These are phyloP conservation scores for Cecropterus lyciades DNA, from an alignment of 1,140 invertebrate species.

Conservation along the genomic window DNA sequence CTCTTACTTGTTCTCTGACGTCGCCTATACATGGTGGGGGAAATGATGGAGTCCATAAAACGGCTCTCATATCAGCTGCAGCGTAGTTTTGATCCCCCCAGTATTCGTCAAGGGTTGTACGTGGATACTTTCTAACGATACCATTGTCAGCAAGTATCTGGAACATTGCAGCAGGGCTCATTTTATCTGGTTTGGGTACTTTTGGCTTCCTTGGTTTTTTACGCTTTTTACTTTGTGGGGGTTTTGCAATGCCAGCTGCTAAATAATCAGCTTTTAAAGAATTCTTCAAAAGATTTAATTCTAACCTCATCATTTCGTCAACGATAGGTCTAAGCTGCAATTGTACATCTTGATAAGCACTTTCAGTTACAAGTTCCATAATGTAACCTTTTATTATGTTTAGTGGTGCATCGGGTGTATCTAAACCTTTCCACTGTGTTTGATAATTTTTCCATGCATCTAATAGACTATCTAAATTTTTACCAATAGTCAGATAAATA, in stretches of 20 bases:
- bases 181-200: conserved; percentile 59
- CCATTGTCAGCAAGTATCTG: conserved; percentile 69
- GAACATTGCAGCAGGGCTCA: conserved; percentile 64
- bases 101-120: conserved; percentile 62
- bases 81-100: conserved; percentile 74
- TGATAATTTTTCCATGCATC: conserved; percentile 63
- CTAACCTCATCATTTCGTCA: conserved; percentile 75
- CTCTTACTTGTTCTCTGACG: conserved; percentile 67
- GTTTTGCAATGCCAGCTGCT: conserved; percentile 45
- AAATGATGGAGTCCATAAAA: conserved; percentile 70
- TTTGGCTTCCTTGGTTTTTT: conserved; percentile 68
- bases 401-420: conserved; percentile 49
- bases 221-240: conserved; percentile 61
- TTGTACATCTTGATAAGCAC: conserved; percentile 63
- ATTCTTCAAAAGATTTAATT: conserved; percentile 62
- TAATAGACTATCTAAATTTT: conserved; percentile 46
- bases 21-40: conserved; percentile 67
- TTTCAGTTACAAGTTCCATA: conserved; percentile 62
- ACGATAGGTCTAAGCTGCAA: conserved; percentile 67
- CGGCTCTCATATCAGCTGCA: conserved; percentile 66
- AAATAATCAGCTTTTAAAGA: conserved; percentile 64
- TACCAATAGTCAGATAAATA: conserved; percentile 56
- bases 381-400: conserved; percentile 68
- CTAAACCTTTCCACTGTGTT: conserved; percentile 66
- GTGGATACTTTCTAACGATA: conserved; percentile 69